Evolutionary conservation across 2,888 invertebrate genomes (phyloP), one percentile per base, ranked within the genome.

Genomic region (Esperia sulphurella): DNA sequence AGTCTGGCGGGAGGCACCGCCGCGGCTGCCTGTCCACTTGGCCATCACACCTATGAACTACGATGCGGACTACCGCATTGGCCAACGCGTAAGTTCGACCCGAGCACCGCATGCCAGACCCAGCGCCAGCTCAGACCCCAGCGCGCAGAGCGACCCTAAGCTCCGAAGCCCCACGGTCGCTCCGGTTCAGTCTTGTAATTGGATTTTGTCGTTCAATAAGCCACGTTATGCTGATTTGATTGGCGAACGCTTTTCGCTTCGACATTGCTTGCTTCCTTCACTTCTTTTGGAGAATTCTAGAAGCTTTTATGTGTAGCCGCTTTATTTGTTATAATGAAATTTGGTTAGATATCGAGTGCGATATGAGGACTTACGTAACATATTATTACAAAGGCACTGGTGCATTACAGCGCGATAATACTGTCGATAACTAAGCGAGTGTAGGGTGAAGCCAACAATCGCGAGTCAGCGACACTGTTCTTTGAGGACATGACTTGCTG

Each of bases 181-280:
- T 89, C 68, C 86, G 87, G 69, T 89, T 89, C 85, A 87, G 83
- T 66, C 88, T 89, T 71, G 89, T 89, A 88, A 89, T 87, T 88
- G 81, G 83, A 84, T 87, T 86, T 83, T 84, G 69, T 79, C 83
- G 82, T 83, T 87, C 83, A 71, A 83, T 86, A 83, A 76, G 75
- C 80, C 76, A 80, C 80, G 75, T 79, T 80, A 71, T 78, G 78
- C 77, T 80, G 69, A 83, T 84, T 83, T 80, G 78, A 84, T 86
- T 82, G 82, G 80, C 75, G 69, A 81, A 75, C 72, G 87, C 87
- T 86, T 86, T 80, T 78, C 80, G 84, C 86, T 85, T 84, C 79
- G 71, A 78, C 76, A 80, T 80, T 77, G 68, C 78, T 83, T 82
- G 83, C 86, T 83, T 83, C 66, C 66, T 68, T 63, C 60, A 71